Percentiles rank a stretch among this genome's conserved stretches.
phyloP scores from a whole-genome alignment of 2,888 invertebrate species.

The Ganaspis brasiliensis region DNA sequence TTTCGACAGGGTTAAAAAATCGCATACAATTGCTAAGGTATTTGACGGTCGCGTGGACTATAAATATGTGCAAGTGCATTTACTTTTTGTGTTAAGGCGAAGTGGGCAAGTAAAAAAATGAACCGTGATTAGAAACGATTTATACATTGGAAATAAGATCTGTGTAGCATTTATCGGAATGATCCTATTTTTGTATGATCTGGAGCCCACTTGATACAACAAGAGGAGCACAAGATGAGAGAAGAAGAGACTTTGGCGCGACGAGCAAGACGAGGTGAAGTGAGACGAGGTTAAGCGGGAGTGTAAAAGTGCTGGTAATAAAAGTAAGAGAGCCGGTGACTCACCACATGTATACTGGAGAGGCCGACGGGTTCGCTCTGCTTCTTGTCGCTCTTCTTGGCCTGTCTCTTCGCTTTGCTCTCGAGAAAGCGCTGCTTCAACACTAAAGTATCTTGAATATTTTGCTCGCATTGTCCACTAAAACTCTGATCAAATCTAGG shows the following conservation, averaged over 20 bases:
- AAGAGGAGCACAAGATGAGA: slow-evolving; percentile 12
- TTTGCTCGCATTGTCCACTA: slow-evolving; percentile 93
- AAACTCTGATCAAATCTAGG: slow-evolving; percentile 94
- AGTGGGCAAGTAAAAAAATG: too few species aligned
- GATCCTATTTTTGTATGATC: slow-evolving; percentile 21
- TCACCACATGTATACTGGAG: slow-evolving; percentile 80
- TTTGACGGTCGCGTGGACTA: too few species aligned
- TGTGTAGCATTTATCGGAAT: slow-evolving; percentile 1
- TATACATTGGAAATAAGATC: not conserved
- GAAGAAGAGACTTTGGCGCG: too few species aligned
- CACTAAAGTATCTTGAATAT: slow-evolving; percentile 93
- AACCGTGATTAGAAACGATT: not conserved
- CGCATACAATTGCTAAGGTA: too few species aligned
- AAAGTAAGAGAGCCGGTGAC: slow-evolving; percentile 56
- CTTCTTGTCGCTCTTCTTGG: slow-evolving; percentile 89
- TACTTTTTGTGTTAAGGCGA: too few species aligned
- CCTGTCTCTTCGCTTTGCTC: slow-evolving; percentile 93
- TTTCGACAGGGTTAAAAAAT: too few species aligned
- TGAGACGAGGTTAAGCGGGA: not conserved
- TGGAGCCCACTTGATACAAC: slow-evolving; percentile 13
- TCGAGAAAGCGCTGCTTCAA: slow-evolving; percentile 95
- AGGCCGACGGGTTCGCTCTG: slow-evolving; percentile 83
- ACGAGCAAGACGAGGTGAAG: not conserved
- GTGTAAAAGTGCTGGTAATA: slow-evolving; percentile 9
- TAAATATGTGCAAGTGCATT: too few species aligned